Percentiles rank a stretch among this genome's conserved stretches.
These are phyloP conservation scores for Tachycineta bicolor DNA, from an alignment of 2,113 vertebrate species.

Conservation along the genomic window DNA sequence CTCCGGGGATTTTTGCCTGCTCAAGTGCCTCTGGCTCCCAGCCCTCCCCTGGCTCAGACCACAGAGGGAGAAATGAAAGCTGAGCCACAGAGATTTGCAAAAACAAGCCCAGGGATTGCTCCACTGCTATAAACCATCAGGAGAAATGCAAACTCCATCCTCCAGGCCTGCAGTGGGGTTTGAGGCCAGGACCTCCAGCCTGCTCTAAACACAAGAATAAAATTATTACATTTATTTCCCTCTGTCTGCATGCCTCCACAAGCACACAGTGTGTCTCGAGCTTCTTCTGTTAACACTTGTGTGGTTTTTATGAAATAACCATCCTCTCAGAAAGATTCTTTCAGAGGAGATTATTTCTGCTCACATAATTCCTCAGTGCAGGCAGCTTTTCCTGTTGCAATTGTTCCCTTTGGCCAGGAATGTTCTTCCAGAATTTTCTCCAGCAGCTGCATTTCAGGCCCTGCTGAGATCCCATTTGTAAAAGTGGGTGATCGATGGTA, in stretches of 20 bases:
- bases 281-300: neutral
- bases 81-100: neutral
- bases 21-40: neutral
- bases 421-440: neutral
- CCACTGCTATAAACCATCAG: neutral
- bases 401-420: neutral
- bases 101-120: neutral
- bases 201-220: neutral
- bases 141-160: constrained; percentile 7
- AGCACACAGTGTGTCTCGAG: neutral
- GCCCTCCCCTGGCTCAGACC: neutral
- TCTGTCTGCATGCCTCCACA: neutral
- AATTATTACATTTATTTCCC: neutral
- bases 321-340: neutral
- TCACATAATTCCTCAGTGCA: neutral
- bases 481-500: neutral
- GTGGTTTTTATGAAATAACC: neutral
- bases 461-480: neutral
- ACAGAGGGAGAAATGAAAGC: constrained; percentile 7
- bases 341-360: neutral
- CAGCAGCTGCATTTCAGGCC: neutral
- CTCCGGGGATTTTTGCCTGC: neutral
- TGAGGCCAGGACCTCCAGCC: neutral
- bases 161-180: neutral
- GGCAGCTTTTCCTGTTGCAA: neutral